A percentile compares a stretch with the other conserved stretches of the same genome.
phyloP scores from a whole-genome alignment of 2,888 invertebrate genomes.

The Melipona bicolor region DNA sequence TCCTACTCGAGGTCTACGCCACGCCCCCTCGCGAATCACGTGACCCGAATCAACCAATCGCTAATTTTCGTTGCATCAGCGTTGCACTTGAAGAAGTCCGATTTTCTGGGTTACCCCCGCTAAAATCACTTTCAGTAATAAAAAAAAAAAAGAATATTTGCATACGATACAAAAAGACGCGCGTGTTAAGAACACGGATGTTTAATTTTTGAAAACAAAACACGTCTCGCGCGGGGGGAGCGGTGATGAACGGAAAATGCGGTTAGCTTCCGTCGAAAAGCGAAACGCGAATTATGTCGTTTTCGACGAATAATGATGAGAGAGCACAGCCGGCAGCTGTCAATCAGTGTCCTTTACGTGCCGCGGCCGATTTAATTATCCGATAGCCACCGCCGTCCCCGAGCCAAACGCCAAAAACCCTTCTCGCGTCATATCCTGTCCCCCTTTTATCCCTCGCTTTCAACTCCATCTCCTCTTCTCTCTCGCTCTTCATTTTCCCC shows the following conservation, averaged over 20 bases:
- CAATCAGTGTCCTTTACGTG: conserved; percentile 77
- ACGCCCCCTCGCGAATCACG: too few species aligned
- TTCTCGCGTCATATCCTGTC: conserved; percentile 43
- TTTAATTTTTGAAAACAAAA: too few species aligned
- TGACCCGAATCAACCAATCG: too few species aligned
- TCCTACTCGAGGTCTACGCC: too few species aligned
- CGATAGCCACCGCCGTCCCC: conserved; percentile 78
- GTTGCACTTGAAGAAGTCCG: too few species aligned
- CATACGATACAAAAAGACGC: too few species aligned
- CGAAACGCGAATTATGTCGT: conserved; percentile 79
- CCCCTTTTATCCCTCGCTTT: conserved; percentile 39
- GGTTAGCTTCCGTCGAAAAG: conserved; percentile 74
- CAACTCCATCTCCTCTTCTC: neutral
- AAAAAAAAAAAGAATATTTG: too few species aligned
- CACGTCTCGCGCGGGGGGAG: neutral
- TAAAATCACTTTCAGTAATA: too few species aligned
- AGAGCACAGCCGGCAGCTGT: conserved; percentile 69
- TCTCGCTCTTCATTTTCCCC: conserved; percentile 11
- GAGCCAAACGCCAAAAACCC: conserved; percentile 24
- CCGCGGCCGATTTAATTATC: conserved; percentile 83
- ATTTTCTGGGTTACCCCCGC: too few species aligned
- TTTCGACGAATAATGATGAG: conserved; percentile 84
- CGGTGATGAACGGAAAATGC: conserved; percentile 51
- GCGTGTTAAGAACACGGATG: too few species aligned
- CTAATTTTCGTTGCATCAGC: too few species aligned